Conservation (phyloP, 2,113 vertebrate species). For the Furnarius figulus region DNA sequence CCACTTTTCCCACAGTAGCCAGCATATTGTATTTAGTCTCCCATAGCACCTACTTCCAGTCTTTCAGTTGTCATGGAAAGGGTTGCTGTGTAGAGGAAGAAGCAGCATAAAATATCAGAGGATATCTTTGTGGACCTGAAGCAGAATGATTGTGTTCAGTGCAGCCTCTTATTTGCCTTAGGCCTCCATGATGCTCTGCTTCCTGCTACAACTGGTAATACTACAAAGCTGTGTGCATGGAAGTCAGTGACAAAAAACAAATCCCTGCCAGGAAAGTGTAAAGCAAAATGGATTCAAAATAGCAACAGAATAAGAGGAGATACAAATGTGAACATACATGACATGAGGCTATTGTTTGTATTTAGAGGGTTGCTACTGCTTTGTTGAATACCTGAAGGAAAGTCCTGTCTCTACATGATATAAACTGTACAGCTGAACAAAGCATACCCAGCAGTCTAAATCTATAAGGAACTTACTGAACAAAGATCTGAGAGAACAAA, state of each 20-base stretch:
- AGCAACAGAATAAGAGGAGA: not conserved
- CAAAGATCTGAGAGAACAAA: not conserved
- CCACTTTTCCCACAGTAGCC: not conserved
- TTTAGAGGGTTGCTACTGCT: constrained; percentile 10
- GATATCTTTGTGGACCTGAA: not conserved
- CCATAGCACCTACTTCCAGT: not conserved
- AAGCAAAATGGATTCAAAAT: not conserved
- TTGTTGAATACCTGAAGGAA: constrained; percentile 26
- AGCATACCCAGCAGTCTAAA: not conserved
- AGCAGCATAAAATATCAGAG: not conserved
- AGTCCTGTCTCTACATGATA: not conserved
- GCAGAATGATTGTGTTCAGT: not conserved
- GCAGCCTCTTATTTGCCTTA: not conserved
- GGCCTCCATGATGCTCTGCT: not conserved
- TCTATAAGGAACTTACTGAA: not conserved
- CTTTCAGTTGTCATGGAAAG: not conserved
- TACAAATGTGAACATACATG: not conserved
- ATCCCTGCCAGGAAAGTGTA: not conserved
- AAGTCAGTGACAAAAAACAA: not conserved
- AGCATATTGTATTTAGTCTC: not conserved
- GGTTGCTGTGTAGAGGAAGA: not conserved
- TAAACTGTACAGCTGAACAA: constrained; percentile 27
- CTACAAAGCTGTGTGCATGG: not conserved
- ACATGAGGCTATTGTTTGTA: not conserved
- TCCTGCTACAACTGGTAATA: not conserved